Percentiles rank a stretch among this genome's conserved stretches.
Evolutionary conservation across 2,888 invertebrate genomes (phyloP).

Genomic region (Adelphocoris suturalis): DNA sequence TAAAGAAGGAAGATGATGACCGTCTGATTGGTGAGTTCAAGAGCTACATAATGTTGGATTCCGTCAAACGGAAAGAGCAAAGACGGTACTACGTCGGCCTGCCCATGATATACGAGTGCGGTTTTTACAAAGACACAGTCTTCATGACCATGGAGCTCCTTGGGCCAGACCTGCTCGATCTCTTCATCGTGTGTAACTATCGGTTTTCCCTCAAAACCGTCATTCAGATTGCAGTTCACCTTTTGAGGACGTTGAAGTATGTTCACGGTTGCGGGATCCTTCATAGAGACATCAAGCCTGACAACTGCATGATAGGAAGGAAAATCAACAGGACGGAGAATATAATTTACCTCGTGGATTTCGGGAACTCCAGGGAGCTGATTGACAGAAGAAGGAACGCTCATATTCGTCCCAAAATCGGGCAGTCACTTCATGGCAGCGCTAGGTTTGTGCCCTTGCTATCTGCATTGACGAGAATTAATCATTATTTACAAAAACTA

Average conservation of each 20-base stretch:
- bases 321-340: not conserved
- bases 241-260: constrained; percentile 52
- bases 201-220: constrained; percentile 63
- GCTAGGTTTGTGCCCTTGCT: constrained; percentile 10
- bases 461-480: not conserved
- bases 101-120: constrained; percentile 49
- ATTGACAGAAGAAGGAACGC: constrained; percentile 34
- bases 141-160: constrained; percentile 59
- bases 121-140: constrained; percentile 27
- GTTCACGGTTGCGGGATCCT: constrained; percentile 46
- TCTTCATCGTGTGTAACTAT: constrained; percentile 52
- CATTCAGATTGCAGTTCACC: constrained; percentile 47
- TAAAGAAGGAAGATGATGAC: constrained; percentile 46
- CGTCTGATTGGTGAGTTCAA: constrained; percentile 52
- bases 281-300: constrained; percentile 60
- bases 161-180: constrained; percentile 52
- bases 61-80: constrained; percentile 43
- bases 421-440: constrained; percentile 52
- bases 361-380: constrained; percentile 46
- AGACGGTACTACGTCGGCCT: constrained; percentile 20
- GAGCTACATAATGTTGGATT: constrained; percentile 28
- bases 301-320: constrained; percentile 55
- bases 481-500: not conserved
- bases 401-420: constrained; percentile 57
- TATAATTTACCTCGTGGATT: constrained; percentile 51